Evolutionary conservation across 2,797 vertebrate species (phyloP).

Genomic region (Leontocebus nigricollis): DNA sequence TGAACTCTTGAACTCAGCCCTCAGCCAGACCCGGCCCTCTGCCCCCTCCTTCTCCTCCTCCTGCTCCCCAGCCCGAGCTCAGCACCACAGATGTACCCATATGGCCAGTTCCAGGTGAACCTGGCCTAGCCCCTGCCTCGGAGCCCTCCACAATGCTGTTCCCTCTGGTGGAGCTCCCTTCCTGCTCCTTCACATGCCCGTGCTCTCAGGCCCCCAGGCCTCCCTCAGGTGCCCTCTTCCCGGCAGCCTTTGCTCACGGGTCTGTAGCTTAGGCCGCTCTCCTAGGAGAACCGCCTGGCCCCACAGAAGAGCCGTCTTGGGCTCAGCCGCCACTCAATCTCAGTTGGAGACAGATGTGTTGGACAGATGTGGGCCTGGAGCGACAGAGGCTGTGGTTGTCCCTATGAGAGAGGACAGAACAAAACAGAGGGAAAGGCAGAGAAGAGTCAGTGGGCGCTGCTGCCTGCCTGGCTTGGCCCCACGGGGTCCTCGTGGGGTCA

Average conservation of each 20-base stretch:
- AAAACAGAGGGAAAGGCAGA: neutral
- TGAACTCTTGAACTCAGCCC: neutral
- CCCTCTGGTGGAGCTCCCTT: neutral
- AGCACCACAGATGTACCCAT: accelerated
- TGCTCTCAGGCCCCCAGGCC: neutral
- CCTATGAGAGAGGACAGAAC: neutral
- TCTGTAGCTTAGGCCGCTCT: accelerated
- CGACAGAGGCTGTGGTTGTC: neutral
- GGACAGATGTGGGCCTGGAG: neutral
- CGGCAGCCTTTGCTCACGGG: neutral
- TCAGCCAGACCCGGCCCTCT: accelerated
- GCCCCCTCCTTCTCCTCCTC: no score
- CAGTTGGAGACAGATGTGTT: accelerated
- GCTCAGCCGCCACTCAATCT: neutral
- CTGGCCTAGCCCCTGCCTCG: neutral
- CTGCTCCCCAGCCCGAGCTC: neutral
- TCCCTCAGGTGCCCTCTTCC: neutral
- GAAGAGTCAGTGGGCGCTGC: neutral
- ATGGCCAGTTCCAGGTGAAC: accelerated
- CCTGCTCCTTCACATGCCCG: neutral
- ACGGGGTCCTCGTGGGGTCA: accelerated
- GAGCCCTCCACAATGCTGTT: accelerated
- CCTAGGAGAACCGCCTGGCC: accelerated
- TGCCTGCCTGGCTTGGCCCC: accelerated
- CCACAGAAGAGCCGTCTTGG: accelerated